These are phyloP conservation scores for Turdus rufiventris DNA, from an alignment of 2,113 vertebrate species.

Conservation along the genomic window DNA sequence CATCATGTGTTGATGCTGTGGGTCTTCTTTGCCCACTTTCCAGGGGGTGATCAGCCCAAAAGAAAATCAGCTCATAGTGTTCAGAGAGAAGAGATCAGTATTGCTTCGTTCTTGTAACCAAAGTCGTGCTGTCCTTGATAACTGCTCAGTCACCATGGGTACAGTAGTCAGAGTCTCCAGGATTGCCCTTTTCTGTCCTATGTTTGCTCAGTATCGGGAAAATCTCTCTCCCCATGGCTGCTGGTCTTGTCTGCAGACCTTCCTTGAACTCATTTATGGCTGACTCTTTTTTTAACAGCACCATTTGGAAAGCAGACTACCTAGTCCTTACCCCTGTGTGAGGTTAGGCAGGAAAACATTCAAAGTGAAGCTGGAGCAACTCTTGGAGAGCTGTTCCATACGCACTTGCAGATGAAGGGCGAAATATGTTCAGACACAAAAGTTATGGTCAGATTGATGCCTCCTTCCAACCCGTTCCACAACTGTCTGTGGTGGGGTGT, in stretches of 20 bases:
- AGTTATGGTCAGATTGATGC: constrained; percentile 37
- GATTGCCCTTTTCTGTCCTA: background rate
- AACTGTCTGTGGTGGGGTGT: constrained; percentile 59
- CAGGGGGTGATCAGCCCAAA: background rate
- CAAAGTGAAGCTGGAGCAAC: background rate
- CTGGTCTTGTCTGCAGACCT: background rate
- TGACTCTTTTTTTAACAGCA: background rate
- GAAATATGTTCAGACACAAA: constrained; percentile 4
- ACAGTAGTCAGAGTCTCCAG: background rate
- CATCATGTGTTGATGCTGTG: background rate
- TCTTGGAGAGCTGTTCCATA: background rate
- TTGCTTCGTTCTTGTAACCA: background rate
- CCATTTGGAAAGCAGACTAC: background rate
- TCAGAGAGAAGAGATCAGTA: background rate
- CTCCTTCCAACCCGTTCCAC: background rate
- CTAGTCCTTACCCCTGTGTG: background rate
- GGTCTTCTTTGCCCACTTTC: background rate
- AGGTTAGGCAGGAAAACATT: constrained; percentile 1
- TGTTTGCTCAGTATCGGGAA: background rate
- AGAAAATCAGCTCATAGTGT: background rate
- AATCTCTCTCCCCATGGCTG: background rate
- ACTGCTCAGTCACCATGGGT: background rate
- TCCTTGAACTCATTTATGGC: background rate
- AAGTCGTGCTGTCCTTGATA: background rate
- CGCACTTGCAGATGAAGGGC: background rate